Conservation (phyloP, 2,888 invertebrate genomes). For the Pseudeuparius sepicola region DNA sequence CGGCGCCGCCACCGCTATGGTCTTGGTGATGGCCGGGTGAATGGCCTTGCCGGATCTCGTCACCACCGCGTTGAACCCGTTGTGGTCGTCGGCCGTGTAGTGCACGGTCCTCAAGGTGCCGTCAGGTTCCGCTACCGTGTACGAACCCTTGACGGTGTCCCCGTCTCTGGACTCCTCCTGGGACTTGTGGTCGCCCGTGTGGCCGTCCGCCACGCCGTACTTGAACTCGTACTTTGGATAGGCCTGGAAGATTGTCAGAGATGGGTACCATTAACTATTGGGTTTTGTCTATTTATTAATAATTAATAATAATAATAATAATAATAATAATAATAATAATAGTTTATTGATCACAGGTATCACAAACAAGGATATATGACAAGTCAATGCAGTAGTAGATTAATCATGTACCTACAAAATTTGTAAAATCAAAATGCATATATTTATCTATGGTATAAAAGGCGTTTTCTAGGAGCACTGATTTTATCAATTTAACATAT, state of each 20-base stretch:
- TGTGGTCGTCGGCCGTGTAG: slow-evolving; percentile 60
- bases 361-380: too few relatives aligned
- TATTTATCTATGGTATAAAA: too few relatives aligned
- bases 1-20: too few relatives aligned
- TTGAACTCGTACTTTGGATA: slow-evolving; percentile 56
- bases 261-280: slow-evolving; percentile 2
- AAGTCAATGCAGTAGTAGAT: too few relatives aligned
- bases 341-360: too few relatives aligned
- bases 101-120: slow-evolving; percentile 45
- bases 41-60: slow-evolving; percentile 52
- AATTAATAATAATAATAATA: slow-evolving; percentile 5
- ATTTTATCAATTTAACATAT: too few relatives aligned
- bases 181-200: slow-evolving; percentile 47
- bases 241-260: slow-evolving; percentile 31
- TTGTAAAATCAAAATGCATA: too few relatives aligned
- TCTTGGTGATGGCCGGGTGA: slow-evolving; percentile 11
- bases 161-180: slow-evolving; percentile 45
- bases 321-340: neutral
- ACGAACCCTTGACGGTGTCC: slow-evolving; percentile 52
- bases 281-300: neutral
- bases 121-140: slow-evolving; percentile 40
- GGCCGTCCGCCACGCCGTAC: slow-evolving; percentile 53
- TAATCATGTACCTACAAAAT: too few relatives aligned
- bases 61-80: slow-evolving; percentile 61
- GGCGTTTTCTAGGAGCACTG: too few relatives aligned